phyloP scores from a whole-genome alignment of 2,888 invertebrate species.

The Phaonia tiefii region DNA sequence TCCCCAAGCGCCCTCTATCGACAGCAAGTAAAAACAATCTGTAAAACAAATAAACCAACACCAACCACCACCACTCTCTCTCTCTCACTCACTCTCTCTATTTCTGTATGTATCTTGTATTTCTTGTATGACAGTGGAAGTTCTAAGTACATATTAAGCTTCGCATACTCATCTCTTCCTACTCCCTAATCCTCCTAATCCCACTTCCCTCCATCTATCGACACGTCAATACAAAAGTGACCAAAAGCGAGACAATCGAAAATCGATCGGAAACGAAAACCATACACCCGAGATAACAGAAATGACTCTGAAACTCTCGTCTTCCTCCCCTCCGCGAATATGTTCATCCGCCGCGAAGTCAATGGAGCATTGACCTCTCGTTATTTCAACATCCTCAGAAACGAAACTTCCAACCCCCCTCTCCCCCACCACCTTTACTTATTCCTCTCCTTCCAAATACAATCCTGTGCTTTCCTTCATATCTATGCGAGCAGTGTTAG shows the following conservation, averaged over 20 bases:
- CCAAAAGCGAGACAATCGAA: not conserved
- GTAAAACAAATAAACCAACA: constrained; percentile 56
- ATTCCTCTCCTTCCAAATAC: constrained; percentile 9
- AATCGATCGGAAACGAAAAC: no score
- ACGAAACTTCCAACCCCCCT: not conserved
- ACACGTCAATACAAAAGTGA: not conserved
- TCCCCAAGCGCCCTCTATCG: constrained; percentile 40
- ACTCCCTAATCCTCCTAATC: constrained; percentile 25
- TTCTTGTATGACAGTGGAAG: constrained; percentile 70
- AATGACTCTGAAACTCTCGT: no score
- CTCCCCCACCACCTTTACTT: constrained; percentile 26
- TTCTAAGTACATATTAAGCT: constrained; percentile 71
- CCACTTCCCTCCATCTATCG: not conserved
- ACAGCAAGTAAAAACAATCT: constrained; percentile 39
- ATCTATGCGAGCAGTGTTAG: constrained; percentile 61
- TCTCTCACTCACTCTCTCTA: constrained; percentile 43
- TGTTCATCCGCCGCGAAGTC: not conserved
- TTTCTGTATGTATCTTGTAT: constrained; percentile 56
- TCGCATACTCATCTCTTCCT: constrained; percentile 76
- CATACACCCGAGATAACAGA: no score
- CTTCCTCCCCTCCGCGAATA: no score
- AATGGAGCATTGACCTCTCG: no score
- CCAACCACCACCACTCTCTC: constrained; percentile 44
- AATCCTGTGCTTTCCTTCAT: constrained; percentile 56
- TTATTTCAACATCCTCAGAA: no score